A percentile compares a stretch with the other conserved stretches of the same genome.
Conservation (phyloP, 2,888 invertebrate genomes). For the Timema cristinae region DNA sequence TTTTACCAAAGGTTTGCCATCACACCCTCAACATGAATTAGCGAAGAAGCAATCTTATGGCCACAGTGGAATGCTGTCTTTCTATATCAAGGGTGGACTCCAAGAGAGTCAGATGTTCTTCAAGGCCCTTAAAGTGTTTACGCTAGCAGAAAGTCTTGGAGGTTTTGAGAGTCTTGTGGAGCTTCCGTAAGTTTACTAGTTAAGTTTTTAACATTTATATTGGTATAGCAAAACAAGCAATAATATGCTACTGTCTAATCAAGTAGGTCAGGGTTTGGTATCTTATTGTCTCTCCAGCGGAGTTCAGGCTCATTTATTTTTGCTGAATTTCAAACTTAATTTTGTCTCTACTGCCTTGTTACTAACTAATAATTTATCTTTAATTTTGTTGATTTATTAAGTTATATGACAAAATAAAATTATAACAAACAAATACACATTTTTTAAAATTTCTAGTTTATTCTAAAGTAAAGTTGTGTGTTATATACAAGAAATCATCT, state of each 20-base stretch:
- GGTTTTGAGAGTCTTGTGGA: conserved; percentile 94
- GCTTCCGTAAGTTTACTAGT: conserved; percentile 68
- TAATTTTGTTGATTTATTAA: no score
- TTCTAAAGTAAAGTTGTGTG: conserved; percentile 19
- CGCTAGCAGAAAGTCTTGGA: conserved; percentile 90
- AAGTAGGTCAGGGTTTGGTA: not conserved
- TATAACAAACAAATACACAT: no score
- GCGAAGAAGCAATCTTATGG: conserved; percentile 77
- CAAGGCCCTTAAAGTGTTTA: conserved; percentile 71
- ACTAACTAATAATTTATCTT: no score
- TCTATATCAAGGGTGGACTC: conserved; percentile 76
- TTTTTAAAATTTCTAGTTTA: conserved; percentile 15
- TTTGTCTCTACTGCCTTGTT: not conserved
- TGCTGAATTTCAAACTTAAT: not conserved
- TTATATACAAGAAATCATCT: conserved; percentile 4
- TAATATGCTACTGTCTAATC: no score
- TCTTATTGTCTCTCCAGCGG: not conserved
- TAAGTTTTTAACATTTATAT: not conserved
- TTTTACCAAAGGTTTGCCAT: conserved; percentile 60
- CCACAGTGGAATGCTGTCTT: conserved; percentile 89
- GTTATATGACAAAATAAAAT: no score
- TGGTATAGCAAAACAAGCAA: no score
- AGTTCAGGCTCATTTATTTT: not conserved
- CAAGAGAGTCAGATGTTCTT: conserved; percentile 71
- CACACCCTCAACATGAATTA: conserved; percentile 82